Conservation (phyloP, 1,140 invertebrate genomes). For the Cotesia glomerata region DNA sequence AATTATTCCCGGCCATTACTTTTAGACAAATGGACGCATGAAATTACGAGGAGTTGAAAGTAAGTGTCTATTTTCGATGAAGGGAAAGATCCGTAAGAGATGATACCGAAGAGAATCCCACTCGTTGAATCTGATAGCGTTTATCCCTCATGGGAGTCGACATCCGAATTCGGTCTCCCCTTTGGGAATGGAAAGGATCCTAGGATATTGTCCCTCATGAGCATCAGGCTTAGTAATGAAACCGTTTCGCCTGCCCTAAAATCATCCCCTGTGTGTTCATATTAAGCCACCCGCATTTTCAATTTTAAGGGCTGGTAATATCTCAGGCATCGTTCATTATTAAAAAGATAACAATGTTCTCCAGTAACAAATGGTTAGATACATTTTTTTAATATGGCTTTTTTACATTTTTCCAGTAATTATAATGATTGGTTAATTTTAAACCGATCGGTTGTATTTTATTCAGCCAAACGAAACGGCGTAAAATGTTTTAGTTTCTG, state of each 20-base stretch:
- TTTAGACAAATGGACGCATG: constrained; percentile 2
- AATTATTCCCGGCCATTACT: background rate
- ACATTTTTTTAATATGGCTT: too few species aligned
- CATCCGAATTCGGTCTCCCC: constrained; percentile 32
- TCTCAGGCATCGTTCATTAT: background rate
- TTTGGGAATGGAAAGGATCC: constrained; percentile 31
- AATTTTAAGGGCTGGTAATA: background rate
- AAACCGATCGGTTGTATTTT: too few species aligned
- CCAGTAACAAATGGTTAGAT: too few species aligned
- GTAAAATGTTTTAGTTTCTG: too few species aligned
- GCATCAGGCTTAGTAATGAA: constrained; percentile 53
- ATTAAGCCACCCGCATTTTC: background rate
- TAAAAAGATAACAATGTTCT: background rate
- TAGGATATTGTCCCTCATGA: constrained; percentile 50
- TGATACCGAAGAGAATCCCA: constrained; percentile 11
- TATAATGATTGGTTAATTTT: too few species aligned
- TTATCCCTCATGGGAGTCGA: constrained; percentile 36
- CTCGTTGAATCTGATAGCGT: constrained; percentile 26
- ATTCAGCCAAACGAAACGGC: too few species aligned
- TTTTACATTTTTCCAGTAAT: too few species aligned
- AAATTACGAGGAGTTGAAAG: background rate
- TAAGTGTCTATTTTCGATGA: constrained; percentile 3
- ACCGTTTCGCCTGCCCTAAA: constrained; percentile 47
- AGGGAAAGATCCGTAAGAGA: background rate
- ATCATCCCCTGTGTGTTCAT: constrained; percentile 5